Evolutionary conservation across 1,140 invertebrate species (phyloP), one percentile per base, ranked within the genome.

Genomic region (Temnothorax longispinosus): DNA sequence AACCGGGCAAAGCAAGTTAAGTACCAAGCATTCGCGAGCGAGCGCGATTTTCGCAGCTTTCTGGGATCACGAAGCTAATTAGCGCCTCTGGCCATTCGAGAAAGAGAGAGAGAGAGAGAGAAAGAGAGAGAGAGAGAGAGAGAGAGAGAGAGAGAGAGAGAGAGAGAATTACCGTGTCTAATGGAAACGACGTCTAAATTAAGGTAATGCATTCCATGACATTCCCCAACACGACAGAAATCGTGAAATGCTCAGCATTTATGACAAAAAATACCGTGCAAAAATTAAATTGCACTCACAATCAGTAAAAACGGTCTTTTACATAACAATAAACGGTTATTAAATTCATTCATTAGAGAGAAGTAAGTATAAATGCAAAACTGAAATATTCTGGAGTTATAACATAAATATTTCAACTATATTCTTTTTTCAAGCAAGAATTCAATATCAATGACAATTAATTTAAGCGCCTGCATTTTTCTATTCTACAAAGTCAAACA

Each of bases 1-100:
- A 89, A 75, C 47, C 75, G 62, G 13, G 44, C 41, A 67, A 84
- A 89, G 75, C 75, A 64, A 87, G 71, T 89, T 56, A 27, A 27
- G 27, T 27, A 72, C 18, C 54, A 13, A 65, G 64, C 13, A 13
- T 75, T 69, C 27, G 27, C 44, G 71, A 60, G 41, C 27, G 4
- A 60, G 10, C 41, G 47, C 47, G 54, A 84, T 84, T 84, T 82
- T 84, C 69, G 69, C 56, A 50, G 69, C 18, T 75, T 84, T 84
- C 67, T 74, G 67, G 80, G 69, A 60, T 58, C 69, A 41, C 41
- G 13, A 0, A 50, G 80, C 54, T 84, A 84, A 84, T 84, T 84
- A 84, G 27, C 80, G 80, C 32, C 54, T 50, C 41, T 75, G 21
- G 41, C 27, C 11, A 60, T 75, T 75, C 54, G 41, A 50, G n/a